Base-by-base conservation (phyloP, 2,797 vertebrate genomes). In the Tauraco hartlaubi region DNA sequence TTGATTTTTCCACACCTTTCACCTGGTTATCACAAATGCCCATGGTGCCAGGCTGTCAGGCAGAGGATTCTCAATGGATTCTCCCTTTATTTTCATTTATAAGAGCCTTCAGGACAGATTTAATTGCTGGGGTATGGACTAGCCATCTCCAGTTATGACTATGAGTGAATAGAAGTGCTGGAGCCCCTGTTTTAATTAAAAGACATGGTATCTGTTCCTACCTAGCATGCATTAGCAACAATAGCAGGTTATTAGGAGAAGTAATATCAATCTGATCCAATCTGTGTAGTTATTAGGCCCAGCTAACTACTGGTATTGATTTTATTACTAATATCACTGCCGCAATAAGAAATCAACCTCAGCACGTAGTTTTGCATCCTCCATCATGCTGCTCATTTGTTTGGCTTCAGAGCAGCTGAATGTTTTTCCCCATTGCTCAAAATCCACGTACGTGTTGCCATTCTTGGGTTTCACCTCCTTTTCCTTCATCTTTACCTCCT, bases 291-390 rank as follows among this genome's bases (percentile, higher is more conserved):
- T 91, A 92, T 94, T 96, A 95, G 78, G 85, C 61, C 88, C 33
- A 71, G 71, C n/a, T 95, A 95, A 94, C 84, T 94, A 90, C 23
- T 51, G 66, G 5, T 97, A 97, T 97, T 87, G 95, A 97, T 96
- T 95, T 93, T 91, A 96, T 97, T 95, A 84, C 84, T 94, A 80
- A 95, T 93, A 96, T 75, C 71, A 29, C 59, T 67, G 72, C 73
- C 3, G 9, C 73, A 90, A 80, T 23, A 82, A 92, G 83, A 94
- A 91, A 85, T 80, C 87, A 96, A 68, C 85, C 2, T 2, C 44
- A 62, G 81, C 0, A 3, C 85, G 7, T 11, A 35, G 25, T 58
- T 91, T 37, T 66, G 49, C 69, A 10, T 64, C 82, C 8, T 95
- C 92, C 80, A 37, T 93, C 12, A 86, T 9, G 26, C 41, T 61